Evolutionary conservation across 2,113 vertebrate species (phyloP).

Genomic region (Pipa parva): DNA sequence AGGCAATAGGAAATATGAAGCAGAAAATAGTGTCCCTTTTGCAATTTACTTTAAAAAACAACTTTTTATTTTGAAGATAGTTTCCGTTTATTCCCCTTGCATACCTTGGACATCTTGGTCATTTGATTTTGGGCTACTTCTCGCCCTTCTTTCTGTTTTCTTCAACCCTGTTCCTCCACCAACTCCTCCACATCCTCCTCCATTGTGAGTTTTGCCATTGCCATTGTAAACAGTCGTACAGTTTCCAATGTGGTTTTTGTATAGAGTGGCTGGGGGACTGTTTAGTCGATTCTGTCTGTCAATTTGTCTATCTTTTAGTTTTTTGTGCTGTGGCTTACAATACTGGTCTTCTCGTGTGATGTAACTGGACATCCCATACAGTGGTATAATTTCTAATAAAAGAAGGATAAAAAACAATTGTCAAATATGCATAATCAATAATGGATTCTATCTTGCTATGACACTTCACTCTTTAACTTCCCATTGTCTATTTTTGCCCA

Average conservation of each 20-base stretch:
- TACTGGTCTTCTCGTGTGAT: constrained; percentile 89
- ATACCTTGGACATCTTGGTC: constrained; percentile 81
- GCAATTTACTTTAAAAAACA: too few relatives aligned
- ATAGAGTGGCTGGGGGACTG: constrained; percentile 84
- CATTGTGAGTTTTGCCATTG: constrained; percentile 72
- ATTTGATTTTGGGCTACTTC: constrained; percentile 81
- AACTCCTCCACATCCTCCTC: constrained; percentile 53
- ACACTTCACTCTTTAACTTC: too few relatives aligned
- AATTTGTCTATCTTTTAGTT: constrained; percentile 85
- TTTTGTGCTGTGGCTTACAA: constrained; percentile 90
- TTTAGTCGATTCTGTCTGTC: constrained; percentile 92
- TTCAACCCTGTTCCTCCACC: constrained; percentile 67
- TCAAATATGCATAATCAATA: too few relatives aligned
- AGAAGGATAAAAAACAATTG: background rate
- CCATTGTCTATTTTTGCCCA: too few relatives aligned
- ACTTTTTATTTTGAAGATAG: too few relatives aligned
- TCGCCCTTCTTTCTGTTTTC: constrained; percentile 77
- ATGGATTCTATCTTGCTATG: too few relatives aligned
- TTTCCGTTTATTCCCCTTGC: constrained; percentile 12
- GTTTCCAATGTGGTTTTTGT: constrained; percentile 74
- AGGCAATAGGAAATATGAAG: too few relatives aligned
- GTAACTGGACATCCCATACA: constrained; percentile 93
- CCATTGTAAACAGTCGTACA: constrained; percentile 78
- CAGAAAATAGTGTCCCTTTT: too few relatives aligned
- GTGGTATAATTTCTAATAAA: constrained; percentile 84